phyloP scores from a whole-genome alignment of 2,888 invertebrate species.

The Melipona beecheii region DNA sequence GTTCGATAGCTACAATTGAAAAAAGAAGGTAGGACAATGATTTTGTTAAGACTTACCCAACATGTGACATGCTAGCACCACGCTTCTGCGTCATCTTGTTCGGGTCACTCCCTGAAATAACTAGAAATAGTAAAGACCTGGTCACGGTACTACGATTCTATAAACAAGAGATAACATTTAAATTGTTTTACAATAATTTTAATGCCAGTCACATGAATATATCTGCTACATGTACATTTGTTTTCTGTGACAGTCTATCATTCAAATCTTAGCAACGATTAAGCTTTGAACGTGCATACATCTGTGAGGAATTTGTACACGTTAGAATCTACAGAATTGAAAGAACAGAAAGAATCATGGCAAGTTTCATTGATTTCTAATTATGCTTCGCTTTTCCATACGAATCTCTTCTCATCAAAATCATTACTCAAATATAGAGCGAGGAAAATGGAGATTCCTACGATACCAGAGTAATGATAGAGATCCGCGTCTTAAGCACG shows the following conservation, averaged over 20 bases:
- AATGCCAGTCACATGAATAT: not conserved
- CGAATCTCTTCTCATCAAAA: not conserved
- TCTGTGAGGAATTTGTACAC: not conserved
- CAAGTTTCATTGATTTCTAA: not conserved
- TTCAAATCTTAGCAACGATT: not conserved
- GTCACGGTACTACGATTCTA: not conserved
- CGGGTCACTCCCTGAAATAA: conserved; percentile 90
- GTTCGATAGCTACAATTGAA: not conserved
- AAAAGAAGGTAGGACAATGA: not conserved
- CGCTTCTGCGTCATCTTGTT: conserved; percentile 92
- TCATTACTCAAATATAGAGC: conserved; percentile 20
- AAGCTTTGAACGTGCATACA: not conserved
- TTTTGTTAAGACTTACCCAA: conserved; percentile 88
- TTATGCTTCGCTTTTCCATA: not conserved
- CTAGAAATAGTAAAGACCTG: conserved; percentile 74
- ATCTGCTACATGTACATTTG: not conserved
- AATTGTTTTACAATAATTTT: not conserved
- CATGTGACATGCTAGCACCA: conserved; percentile 88
- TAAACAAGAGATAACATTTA: not conserved
- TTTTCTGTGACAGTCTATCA: not conserved
- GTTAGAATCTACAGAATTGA: not conserved
- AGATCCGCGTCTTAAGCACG: not conserved
- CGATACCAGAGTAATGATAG: not conserved
- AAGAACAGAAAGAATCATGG: not conserved
- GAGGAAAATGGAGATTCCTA: not conserved